Percentiles rank a stretch among this genome's conserved stretches.
These are phyloP conservation scores for Eulemur albifrons DNA, from an alignment of 2,797 vertebrate species.

Conservation along the genomic window DNA sequence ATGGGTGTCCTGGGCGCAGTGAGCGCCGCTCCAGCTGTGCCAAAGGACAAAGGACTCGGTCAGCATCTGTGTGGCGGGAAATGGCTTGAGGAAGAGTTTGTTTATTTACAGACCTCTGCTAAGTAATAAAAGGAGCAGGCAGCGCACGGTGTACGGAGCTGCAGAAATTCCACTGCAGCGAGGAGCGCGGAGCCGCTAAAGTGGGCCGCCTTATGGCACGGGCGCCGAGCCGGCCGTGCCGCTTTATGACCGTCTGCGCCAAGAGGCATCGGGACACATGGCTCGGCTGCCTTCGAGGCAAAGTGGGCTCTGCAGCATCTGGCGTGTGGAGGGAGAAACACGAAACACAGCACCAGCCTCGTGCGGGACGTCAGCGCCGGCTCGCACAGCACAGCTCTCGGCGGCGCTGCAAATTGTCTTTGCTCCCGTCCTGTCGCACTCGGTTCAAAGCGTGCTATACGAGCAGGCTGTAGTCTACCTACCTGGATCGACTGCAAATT, in stretches of 20 bases:
- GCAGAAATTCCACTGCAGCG: background rate
- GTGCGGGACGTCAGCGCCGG: fast-evolving
- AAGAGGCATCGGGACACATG: background rate
- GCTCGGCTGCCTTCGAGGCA: background rate
- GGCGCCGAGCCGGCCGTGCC: background rate
- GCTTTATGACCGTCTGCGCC: background rate
- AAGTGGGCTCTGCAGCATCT: background rate
- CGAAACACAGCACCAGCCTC: background rate
- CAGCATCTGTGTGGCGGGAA: background rate
- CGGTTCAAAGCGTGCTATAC: background rate
- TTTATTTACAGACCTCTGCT: background rate
- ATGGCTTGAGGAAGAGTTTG: background rate
- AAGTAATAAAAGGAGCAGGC: background rate
- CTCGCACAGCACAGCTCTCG: fast-evolving
- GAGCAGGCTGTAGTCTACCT: background rate
- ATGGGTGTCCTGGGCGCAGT: fast-evolving
- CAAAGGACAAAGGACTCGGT: fast-evolving
- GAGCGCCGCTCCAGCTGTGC: background rate
- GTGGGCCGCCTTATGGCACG: background rate
- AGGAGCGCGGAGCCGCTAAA: background rate
- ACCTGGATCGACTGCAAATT: background rate
- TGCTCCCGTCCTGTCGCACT: fast-evolving
- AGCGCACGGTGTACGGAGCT: background rate
- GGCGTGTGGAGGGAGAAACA: background rate
- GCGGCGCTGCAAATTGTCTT: background rate